Evolutionary conservation across 2,797 vertebrate genomes (phyloP).

Genomic region (Bovichtus variegatus): DNA sequence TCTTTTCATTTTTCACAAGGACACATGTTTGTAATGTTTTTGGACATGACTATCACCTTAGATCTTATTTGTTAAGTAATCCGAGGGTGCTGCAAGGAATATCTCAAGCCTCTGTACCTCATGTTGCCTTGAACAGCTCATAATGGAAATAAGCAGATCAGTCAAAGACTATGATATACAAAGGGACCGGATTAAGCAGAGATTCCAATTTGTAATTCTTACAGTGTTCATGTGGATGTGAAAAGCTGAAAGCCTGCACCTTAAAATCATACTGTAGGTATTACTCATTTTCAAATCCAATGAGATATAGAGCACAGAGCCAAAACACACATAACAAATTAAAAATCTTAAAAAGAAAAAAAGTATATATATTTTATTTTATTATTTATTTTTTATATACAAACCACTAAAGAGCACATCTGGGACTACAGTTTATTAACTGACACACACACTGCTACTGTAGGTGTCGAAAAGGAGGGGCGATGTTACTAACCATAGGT

Average conservation of each 20-base stretch:
- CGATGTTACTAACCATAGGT: conserved; percentile 86
- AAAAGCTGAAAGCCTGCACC: background rate
- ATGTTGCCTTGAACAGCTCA: background rate
- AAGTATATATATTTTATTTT: background rate
- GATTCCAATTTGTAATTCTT: background rate
- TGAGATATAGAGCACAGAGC: background rate
- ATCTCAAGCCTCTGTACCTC: background rate
- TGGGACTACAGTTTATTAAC: too few relatives aligned
- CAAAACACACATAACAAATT: background rate
- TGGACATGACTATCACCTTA: background rate
- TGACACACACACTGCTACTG: background rate
- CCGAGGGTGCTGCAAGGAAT: background rate
- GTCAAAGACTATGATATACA: background rate
- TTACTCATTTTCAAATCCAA: background rate
- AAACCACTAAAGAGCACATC: too few relatives aligned
- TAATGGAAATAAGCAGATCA: background rate
- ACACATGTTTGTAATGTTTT: background rate
- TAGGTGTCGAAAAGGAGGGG: background rate
- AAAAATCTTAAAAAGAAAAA: background rate
- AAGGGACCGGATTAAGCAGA: background rate
- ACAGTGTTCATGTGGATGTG: background rate
- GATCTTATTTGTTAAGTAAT: background rate
- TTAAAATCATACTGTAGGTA: background rate
- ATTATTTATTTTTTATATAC: too few relatives aligned
- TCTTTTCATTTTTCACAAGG: background rate